Conservation (phyloP, 2,113 vertebrate genomes). For the Bujurquina vittata region DNA sequence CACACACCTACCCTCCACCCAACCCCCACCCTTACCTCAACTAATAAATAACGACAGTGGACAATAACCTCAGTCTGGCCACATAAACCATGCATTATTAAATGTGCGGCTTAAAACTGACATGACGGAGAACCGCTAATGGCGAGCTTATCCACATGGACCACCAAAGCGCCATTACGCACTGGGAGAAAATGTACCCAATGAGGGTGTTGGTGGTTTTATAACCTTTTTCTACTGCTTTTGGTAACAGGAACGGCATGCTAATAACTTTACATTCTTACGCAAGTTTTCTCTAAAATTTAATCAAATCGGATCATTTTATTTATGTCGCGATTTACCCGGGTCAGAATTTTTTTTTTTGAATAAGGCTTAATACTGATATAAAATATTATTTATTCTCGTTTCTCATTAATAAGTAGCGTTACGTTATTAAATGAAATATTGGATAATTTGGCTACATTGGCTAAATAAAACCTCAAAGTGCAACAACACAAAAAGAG, state of each 20-base stretch:
- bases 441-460: background rate
- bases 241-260: conserved; percentile 28
- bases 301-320: background rate
- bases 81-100: conserved; percentile 37
- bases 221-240: conserved; percentile 15
- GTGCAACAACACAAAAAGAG: background rate
- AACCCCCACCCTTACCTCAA: background rate
- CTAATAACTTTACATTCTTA: conserved; percentile 3
- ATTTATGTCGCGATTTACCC: background rate
- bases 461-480: background rate
- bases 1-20: background rate
- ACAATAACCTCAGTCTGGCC: conserved; percentile 4
- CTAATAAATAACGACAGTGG: background rate
- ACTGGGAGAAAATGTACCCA: conserved; percentile 30
- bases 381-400: background rate
- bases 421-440: background rate
- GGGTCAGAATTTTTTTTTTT: background rate
- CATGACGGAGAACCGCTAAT: conserved; percentile 55
- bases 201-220: conserved; percentile 6
- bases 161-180: conserved; percentile 58
- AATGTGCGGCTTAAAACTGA: conserved; percentile 39
- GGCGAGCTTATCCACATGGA: conserved; percentile 57
- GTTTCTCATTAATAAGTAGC: background rate
- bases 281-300: background rate
- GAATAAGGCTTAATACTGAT: background rate